Evolutionary conservation across 1,140 invertebrate species (phyloP).

Genomic region (Sinonovacula constricta): DNA sequence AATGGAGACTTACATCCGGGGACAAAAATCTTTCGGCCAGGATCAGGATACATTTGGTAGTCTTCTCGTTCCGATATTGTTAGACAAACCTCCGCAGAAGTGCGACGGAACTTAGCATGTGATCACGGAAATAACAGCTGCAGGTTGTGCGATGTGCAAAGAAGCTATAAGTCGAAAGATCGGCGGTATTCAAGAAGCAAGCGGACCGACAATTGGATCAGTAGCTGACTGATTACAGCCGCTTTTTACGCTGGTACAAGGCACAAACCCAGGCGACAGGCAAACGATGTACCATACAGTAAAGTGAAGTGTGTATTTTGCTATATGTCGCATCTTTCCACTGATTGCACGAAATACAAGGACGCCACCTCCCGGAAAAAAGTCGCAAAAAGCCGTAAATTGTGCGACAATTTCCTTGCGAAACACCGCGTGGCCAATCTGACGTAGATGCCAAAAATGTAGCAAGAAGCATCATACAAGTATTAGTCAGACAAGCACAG

Average conservation of each 20-base stretch:
- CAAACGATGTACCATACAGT: neutral
- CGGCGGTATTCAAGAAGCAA: neutral
- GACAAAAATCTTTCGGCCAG: constrained; percentile 14
- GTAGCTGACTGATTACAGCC: no score
- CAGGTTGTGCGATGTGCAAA: neutral
- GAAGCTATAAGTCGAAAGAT: neutral
- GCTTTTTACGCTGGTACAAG: no score
- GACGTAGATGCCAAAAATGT: neutral
- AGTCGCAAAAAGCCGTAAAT: neutral
- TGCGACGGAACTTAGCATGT: neutral
- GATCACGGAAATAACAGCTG: neutral
- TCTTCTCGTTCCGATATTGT: constrained; percentile 30
- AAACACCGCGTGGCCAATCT: neutral
- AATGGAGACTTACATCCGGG: constrained; percentile 38
- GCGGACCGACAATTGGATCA: neutral
- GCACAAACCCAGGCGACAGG: neutral
- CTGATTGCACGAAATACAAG: neutral
- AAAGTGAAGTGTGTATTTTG: neutral
- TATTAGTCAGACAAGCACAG: neutral
- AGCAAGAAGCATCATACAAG: neutral
- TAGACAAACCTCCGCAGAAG: constrained; percentile 32
- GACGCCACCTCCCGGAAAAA: neutral
- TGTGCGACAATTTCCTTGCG: neutral
- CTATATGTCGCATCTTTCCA: neutral
- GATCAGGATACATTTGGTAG: constrained; percentile 25